Percentiles rank a stretch among this genome's conserved stretches.
Conservation (phyloP, 2,888 invertebrate genomes). For the Tenthredo distinguenda region DNA sequence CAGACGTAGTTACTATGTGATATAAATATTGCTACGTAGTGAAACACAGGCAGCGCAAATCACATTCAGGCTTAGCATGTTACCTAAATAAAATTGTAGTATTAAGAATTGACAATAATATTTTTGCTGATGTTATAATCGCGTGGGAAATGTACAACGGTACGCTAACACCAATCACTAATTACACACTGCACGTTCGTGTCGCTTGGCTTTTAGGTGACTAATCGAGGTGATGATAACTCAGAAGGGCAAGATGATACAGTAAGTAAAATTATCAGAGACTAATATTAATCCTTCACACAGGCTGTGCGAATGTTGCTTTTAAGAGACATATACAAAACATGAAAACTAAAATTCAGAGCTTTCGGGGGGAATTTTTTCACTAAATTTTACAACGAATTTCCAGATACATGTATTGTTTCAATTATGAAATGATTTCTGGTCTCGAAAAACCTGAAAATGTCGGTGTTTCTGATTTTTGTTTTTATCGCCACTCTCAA, state of each 20-base stretch:
- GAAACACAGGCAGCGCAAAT: conserved; percentile 40
- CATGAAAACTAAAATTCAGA: neutral
- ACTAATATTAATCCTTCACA: conserved; percentile 17
- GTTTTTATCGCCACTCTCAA: neutral
- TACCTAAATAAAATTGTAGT: conserved; percentile 19
- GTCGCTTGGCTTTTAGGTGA: conserved; percentile 72
- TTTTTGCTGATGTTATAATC: conserved; percentile 9
- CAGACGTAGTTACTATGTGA: neutral
- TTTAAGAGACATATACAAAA: neutral
- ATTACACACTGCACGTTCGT: conserved; percentile 59
- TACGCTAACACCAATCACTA: conserved; percentile 35
- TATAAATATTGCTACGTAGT: conserved; percentile 16
- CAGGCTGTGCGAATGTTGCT: neutral
- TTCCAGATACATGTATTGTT: neutral
- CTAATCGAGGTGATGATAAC: conserved; percentile 65
- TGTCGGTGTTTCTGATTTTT: neutral
- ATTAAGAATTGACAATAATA: conserved; percentile 1
- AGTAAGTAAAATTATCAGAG: conserved; percentile 62
- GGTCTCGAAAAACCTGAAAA: neutral
- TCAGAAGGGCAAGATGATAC: conserved; percentile 60
- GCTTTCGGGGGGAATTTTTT: neutral
- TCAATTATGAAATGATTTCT: neutral
- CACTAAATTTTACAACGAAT: neutral
- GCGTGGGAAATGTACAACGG: neutral
- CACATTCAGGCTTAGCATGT: conserved; percentile 30